Base-by-base conservation (phyloP, 2,888 invertebrate species). In the Eucera pruinosa region DNA sequence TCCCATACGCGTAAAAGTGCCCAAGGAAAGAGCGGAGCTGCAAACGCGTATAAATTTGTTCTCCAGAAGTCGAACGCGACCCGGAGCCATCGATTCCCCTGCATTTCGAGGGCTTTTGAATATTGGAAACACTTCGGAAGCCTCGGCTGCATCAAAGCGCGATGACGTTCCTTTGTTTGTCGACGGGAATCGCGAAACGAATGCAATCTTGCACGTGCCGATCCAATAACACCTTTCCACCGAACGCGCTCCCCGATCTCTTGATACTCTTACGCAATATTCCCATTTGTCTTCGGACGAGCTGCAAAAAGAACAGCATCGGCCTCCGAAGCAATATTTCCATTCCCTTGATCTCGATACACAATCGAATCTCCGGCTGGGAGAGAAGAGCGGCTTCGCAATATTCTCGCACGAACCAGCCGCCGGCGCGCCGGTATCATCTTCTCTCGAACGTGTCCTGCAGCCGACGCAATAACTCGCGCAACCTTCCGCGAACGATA, bases 321-420 rank as follows among this genome's bases (percentile, higher is more conserved):
- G 41, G 33, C 48, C 52, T 18, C 9, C 43, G 33, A 62, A 43
- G 45, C 67, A 50, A 73, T 73, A 73, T 58, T 61, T 57, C 55
- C 60, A 41, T 61, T 47, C 27, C 41, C 47, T 48, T 61, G 74
- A 60, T 72, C 39, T 20, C 48, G 61, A 57, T 61, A 33, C 36
- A 50, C 23, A 5, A 13, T 36, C 30, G 15, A 48, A 57, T 4
- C 43, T 13, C n/a, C 27, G 36, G 13, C 30, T 15, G 23, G 47
- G n/a, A n/a, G n/a, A n/a, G n/a, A n/a, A n/a, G 27, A 33, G 33
- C 78, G 23, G 69, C 57, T 52, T 73, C 54, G 68, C 81, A 73
- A 81, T 81, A 81, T 69, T 61, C 68, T 52, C 55, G 47, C 48
- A 20, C 45, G 61, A 39, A n/a, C n/a, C n/a, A n/a, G n/a, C n/a